Evolutionary conservation across 2,113 vertebrate species (phyloP), one percentile per base, ranked within the genome.

Genomic region (Colistium nudipinnis): DNA sequence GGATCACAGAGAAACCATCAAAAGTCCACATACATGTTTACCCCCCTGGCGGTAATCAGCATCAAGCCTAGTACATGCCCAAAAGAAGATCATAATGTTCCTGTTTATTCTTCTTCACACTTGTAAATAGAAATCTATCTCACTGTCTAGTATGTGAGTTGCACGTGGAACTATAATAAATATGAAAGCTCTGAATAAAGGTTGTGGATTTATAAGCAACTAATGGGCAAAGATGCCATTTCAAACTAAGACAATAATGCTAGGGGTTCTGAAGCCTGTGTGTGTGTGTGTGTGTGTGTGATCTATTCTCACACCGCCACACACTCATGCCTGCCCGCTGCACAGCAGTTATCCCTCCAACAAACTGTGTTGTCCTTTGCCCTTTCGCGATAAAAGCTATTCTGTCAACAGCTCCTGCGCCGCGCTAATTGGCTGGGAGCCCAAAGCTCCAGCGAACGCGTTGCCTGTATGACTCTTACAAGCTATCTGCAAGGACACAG

Each of bases 361-460:
- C 12, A 7, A 24, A n/a, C 51, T 1, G 3, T 43, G n/a, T 30
- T 16, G 16, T 68, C 11, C 19, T 3, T n/a, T 12, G 52, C 27
- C 43, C 52, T 72, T 39, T 56, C 28, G 52, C 33, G 44, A 59
- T 47, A n/a, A 61, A n/a, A 38, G 43, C 39, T 82, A 70, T 71
- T 80, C 51, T 77, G 63, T 76, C 41, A 75, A 39, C 33, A 54
- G 12, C 0, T 73, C 44, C 64, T 43, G 9, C 1, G 0, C 7
- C 0, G 11, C 13, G 31, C 17, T 82, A 80, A 84, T 55, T 82
- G 67, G 12, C 62, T 64, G 51, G 22, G 33, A 41, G 67, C 59
- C 52, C 38, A 63, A 33, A 57, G 41, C 67, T 67, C 48, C 48
- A 53, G 65, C 57, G 65, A 59, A 62, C 13, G 25, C 33, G 59